Evolutionary conservation across 2,888 invertebrate species (phyloP), one percentile per base, ranked within the genome.

Genomic region (Perithous albicinctus): DNA sequence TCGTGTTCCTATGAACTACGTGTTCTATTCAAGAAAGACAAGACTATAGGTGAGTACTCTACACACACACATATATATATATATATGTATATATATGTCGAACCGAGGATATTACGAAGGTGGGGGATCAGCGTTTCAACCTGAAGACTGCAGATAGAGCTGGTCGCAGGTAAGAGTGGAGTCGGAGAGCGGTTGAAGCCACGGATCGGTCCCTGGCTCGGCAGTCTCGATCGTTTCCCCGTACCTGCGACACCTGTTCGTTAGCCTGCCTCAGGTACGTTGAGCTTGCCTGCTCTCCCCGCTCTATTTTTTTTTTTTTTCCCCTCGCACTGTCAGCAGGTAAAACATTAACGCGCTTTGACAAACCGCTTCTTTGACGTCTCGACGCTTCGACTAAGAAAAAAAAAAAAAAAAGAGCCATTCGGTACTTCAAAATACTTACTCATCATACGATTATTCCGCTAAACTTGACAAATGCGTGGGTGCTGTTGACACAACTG

Each of bases 201-300:
- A 82, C 78, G 85, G 81, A 85, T 83, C 85, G 85, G 85, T 84
- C 69, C 48, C 72, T 54, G n/a, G 66, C 77, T 79, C 88, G 86
- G 86, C 88, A 92, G 92, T 92, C 89, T 90, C 90, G 87, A 89
- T 90, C 89, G 90, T 88, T 90, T 89, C 88, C 88, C 88, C 90
- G 88, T 88, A 88, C 88, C 86, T 88, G 89, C 85, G 87, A 84
- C 85, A 85, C 84, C 85, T 84, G 78, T 64, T 82, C 75, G 72
- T 75, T 82, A 79, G 75, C 51, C 79, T 76, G 64, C 67, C 79
- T 66, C 76, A 82, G 75, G 82, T 82, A 82, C 82, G 82, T 82
- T 38, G 43, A 18, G 29, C 46, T 51, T 64, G 61, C 41, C 48
- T 78, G 32, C 75, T 64, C 70, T 67, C 46, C 66, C 66, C 54